A percentile compares a stretch with the other conserved stretches of the same genome.
These are phyloP conservation scores for Diarsia brunnea DNA, from an alignment of 2,888 invertebrate species.

Conservation along the genomic window DNA sequence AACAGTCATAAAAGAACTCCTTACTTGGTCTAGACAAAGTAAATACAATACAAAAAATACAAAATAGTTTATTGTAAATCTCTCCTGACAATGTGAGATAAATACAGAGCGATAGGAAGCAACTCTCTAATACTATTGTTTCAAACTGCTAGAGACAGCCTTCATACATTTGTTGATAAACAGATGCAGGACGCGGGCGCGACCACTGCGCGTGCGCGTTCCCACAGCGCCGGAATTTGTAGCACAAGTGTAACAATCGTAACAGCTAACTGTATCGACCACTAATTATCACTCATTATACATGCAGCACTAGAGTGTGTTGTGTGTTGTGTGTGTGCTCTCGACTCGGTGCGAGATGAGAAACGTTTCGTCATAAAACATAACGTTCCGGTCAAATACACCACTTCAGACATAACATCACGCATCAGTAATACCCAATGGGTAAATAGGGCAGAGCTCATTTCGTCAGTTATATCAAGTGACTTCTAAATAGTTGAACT, in stretches of 20 bases:
- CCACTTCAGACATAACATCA: not conserved
- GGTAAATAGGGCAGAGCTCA: not conserved
- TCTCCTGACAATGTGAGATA: not conserved
- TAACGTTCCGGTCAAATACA: not conserved
- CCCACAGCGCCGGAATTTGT: constrained; percentile 57
- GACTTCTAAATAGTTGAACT: not conserved
- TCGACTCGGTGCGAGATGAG: constrained; percentile 34
- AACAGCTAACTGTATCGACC: constrained; percentile 47
- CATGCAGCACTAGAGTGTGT: constrained; percentile 20
- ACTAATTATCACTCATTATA: constrained; percentile 61
- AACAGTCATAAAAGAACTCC: too few species aligned
- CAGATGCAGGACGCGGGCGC: constrained; percentile 54
- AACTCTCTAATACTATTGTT: too few species aligned
- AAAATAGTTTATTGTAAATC: too few species aligned
- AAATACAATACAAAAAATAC: too few species aligned
- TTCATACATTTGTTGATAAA: constrained; percentile 50
- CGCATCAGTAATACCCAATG: not conserved
- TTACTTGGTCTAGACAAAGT: not conserved
- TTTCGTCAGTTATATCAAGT: not conserved
- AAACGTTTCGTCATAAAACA: constrained; percentile 20
- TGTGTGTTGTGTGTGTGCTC: constrained; percentile 27
- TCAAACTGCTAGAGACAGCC: constrained; percentile 5
- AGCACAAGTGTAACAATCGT: constrained; percentile 42
- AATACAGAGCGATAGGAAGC: too few species aligned
- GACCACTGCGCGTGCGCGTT: constrained; percentile 18